These are phyloP conservation scores for Antheraea assamensis DNA, from an alignment of 2,888 invertebrate species.

Conservation along the genomic window DNA sequence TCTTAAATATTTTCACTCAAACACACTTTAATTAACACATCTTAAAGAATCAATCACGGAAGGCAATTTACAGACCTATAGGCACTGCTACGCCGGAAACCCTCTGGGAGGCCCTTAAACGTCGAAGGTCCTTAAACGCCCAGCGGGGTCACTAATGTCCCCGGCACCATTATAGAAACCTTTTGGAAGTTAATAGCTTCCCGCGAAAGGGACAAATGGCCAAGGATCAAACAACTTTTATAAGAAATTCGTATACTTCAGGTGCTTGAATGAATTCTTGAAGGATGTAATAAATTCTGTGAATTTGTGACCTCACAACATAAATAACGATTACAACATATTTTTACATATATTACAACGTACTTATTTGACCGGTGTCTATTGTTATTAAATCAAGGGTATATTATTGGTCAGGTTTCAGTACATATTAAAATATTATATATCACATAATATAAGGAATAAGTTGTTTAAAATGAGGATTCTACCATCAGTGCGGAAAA, in stretches of 20 bases:
- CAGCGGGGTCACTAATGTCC: constrained; percentile 68
- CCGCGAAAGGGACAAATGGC: constrained; percentile 45
- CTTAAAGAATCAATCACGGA: constrained; percentile 44
- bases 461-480: too few species aligned
- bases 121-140: constrained; percentile 58
- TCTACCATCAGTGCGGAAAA: too few species aligned
- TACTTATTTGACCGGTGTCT: neutral
- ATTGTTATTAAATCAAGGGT: too few species aligned
- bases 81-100: constrained; percentile 47
- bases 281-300: constrained; percentile 14
- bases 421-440: too few species aligned
- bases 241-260: constrained; percentile 16
- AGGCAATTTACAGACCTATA: constrained; percentile 44
- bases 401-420: too few species aligned
- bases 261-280: constrained; percentile 20
- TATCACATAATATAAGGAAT: too few species aligned
- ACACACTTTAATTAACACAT: constrained; percentile 19
- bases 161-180: constrained; percentile 64
- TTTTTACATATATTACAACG: neutral
- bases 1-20: constrained; percentile 1
- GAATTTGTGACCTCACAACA: neutral
- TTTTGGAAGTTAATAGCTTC: constrained; percentile 66
- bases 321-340: neutral
- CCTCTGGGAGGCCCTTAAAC: constrained; percentile 53
- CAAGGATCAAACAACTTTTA: constrained; percentile 18